Conservation (phyloP, 2,888 invertebrate genomes). For the Xanthia icteritia region DNA sequence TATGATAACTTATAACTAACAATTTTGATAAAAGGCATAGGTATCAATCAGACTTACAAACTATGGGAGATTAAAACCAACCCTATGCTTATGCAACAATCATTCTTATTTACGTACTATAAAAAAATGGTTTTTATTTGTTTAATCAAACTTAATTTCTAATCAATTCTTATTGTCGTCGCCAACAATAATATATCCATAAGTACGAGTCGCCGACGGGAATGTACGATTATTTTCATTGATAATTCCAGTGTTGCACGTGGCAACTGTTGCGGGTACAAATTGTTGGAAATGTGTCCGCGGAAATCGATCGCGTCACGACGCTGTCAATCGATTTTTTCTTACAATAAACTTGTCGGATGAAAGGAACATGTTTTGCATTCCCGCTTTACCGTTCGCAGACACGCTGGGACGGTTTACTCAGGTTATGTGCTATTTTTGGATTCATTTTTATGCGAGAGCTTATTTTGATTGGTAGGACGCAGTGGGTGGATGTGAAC, state of each 20-base stretch:
- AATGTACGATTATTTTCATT: slow-evolving; percentile 38
- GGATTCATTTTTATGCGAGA: slow-evolving; percentile 1
- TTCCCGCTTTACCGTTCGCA: slow-evolving; percentile 40
- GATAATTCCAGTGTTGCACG: slow-evolving; percentile 46
- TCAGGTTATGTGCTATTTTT: slow-evolving; percentile 32
- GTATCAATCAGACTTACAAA: too few species aligned
- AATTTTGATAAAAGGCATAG: too few species aligned
- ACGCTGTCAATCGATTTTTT: slow-evolving; percentile 43
- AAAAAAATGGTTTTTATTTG: too few species aligned
- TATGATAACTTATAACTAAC: too few species aligned
- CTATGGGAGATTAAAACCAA: too few species aligned
- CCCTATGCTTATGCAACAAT: too few species aligned
- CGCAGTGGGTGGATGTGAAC: background rate
- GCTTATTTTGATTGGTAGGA: slow-evolving; percentile 21
- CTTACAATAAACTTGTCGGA: slow-evolving; percentile 54
- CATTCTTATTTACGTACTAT: too few species aligned
- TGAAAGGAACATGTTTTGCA: slow-evolving; percentile 52
- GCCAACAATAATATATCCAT: background rate
- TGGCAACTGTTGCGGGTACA: slow-evolving; percentile 39
- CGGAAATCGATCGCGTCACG: slow-evolving; percentile 55
- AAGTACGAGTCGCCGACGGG: slow-evolving; percentile 8
- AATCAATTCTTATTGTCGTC: too few species aligned
- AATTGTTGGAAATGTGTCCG: slow-evolving; percentile 48
- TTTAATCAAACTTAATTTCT: too few species aligned
- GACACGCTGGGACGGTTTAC: slow-evolving; percentile 7